A percentile compares a stretch with the other conserved stretches of the same genome.
phyloP scores from a whole-genome alignment of 1,140 invertebrate genomes.

The Panonychus citri region DNA sequence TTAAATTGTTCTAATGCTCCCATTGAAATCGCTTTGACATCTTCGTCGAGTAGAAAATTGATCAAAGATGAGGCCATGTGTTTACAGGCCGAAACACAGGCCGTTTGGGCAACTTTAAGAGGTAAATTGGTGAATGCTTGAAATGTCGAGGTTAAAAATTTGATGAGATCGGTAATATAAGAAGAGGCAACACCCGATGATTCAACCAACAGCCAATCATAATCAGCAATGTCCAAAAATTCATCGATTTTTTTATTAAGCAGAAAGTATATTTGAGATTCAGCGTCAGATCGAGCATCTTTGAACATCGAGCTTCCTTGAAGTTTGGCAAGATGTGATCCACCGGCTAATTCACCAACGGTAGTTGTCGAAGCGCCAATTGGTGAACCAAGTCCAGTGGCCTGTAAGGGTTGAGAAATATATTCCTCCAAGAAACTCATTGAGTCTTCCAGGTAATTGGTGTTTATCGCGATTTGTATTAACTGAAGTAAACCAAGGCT shows the following conservation, averaged over 20 bases:
- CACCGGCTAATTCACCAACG: not conserved
- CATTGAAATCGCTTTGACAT: constrained; percentile 69
- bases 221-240: constrained; percentile 72
- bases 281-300: constrained; percentile 82
- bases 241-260: constrained; percentile 82
- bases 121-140: constrained; percentile 75
- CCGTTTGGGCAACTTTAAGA: constrained; percentile 64
- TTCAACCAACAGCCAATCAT: constrained; percentile 80
- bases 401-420: constrained; percentile 31
- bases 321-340: constrained; percentile 29
- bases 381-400: not conserved
- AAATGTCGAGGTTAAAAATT: constrained; percentile 77
- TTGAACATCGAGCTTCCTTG: constrained; percentile 61
- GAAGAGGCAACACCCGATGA: constrained; percentile 72
- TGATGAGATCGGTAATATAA: constrained; percentile 82
- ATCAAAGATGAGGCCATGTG: constrained; percentile 67
- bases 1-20: constrained; percentile 89
- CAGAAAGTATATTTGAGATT: constrained; percentile 83
- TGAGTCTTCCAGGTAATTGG: constrained; percentile 82
- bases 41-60: constrained; percentile 46
- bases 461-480: constrained; percentile 92
- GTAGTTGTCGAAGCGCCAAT: not conserved
- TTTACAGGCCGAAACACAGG: constrained; percentile 71
- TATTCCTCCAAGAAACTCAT: constrained; percentile 87
- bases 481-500: constrained; percentile 57